Base-by-base conservation (phyloP, 2,113 vertebrate genomes). In the Phylloscopus trochiloides region DNA sequence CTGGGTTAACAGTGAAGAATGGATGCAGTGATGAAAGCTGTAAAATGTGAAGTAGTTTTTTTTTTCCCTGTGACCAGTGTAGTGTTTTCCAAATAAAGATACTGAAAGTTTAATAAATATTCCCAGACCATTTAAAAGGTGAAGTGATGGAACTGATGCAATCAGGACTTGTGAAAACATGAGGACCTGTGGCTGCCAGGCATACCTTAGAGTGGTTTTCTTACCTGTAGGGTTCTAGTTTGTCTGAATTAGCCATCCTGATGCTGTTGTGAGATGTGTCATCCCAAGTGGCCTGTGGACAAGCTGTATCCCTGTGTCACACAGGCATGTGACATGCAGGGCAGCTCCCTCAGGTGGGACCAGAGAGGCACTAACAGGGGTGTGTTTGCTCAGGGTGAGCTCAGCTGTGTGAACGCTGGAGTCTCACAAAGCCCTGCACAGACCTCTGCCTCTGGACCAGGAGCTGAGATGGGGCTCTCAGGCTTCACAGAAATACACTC, bases 61-160 rank as follows among this genome's bases (percentile, higher is more conserved):
- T 68, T 97, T 97, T 97, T 89, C 89, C 75, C 86, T 79, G 90
- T 47, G n/a, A 17, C 43, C 43, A 48, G 72, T 94, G 83, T 86
- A 84, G 92, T 96, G 87, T 95, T 97, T 97, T 97, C 97, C 97
- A 97, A 96, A 96, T 97, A 97, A 97, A 97, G 92, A 94, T 95
- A 88, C 63, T 92, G 82, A 90, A 97, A 91, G 87, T 96, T 97
- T 94, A 74, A 89, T 92, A 96, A 97, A 97, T 97, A 91, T 92
- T 97, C 95, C 97, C 94, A 96, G 97, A 96, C 93, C 91, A 87
- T 97, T 98, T 98, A 97, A 97, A 97, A 95, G 92, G 80, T 91
- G 91, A 97, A 98, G 95, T 96, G 97, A 96, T 96, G 94, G 97
- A 98, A 94, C 96, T 98, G 98, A 98, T 12, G 62, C 91, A 97